Evolutionary conservation across 2,888 invertebrate species (phyloP), one percentile per base, ranked within the genome.

Genomic region (Cheilosia pagana): DNA sequence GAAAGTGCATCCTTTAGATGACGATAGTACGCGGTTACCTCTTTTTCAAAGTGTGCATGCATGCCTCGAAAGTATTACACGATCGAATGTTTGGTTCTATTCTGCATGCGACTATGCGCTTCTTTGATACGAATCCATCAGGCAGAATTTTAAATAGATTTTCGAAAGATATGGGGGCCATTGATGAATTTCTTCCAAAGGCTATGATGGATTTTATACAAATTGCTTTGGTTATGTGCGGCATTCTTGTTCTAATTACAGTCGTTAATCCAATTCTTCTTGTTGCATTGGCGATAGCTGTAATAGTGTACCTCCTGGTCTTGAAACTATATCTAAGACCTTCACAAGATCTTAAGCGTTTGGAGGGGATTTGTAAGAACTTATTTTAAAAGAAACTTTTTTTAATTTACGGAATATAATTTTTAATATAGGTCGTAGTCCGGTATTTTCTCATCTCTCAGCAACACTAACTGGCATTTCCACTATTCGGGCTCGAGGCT

Each of bases 401-500:
- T 53, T 23, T 14, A n/a, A 35, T 12, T 35, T 12, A 12, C 3
- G 8, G 2, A 23, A 21, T 23, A 1, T 2, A 6, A 23, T 53
- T 28, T 4, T 8, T 28, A 2, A 16, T 65, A 92, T 14, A 89
- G 96, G 95, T 75, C 94, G 96, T 83, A 97, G 98, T 92, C 98
- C 98, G 0, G 96, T 98, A 0, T 98, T 98, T 91, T 96, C 97
- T 0, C 97, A 98, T 90, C 94, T 98, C 87, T 95, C 96, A n/a
- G 95, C 97, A 0, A 95, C 97, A 0, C 92, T 98, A 7, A 94
- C 95, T 81, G 98, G 98, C 1, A 93, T 98, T 35, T 94, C 96
- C 43, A 97, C 97, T 0, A 97, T 99, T 82, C 93, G 98, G 77
- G 95, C 98, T 0, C 95, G 95, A 1, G 93, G 94, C 23, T 95